A percentile compares a stretch with the other conserved stretches of the same genome.
Conservation (phyloP, 2,888 invertebrate genomes). For the Pandemis corylana region DNA sequence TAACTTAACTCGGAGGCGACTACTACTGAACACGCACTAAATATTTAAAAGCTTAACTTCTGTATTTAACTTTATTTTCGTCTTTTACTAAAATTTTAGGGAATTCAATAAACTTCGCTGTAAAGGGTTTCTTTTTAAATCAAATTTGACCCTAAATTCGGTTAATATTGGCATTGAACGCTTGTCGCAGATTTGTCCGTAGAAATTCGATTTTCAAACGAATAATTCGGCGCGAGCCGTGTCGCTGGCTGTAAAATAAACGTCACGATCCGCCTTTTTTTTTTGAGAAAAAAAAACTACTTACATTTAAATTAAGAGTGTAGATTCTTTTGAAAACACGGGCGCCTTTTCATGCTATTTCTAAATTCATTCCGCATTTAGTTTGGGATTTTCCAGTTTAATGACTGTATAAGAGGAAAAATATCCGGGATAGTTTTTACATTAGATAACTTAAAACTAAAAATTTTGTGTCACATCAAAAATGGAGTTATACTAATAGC, state of each 20-base stretch:
- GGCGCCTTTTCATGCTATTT: conserved; percentile 22
- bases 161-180: conserved; percentile 81
- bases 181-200: conserved; percentile 69
- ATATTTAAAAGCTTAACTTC: too few relatives aligned
- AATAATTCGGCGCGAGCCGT: conserved; percentile 62
- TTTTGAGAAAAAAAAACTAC: conserved; percentile 52
- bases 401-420: neutral
- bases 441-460: too few relatives aligned
- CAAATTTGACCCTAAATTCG: conserved; percentile 55
- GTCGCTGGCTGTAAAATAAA: conserved; percentile 56
- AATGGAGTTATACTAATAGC: too few relatives aligned
- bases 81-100: too few relatives aligned
- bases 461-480: too few relatives aligned
- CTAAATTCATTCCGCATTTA: conserved; percentile 9
- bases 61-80: too few relatives aligned
- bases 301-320: conserved; percentile 19
- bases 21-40: too few relatives aligned
- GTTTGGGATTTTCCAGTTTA: conserved; percentile 14
- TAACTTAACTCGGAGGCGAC: too few relatives aligned
- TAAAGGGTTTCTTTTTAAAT: conserved; percentile 8
- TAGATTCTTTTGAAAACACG: conserved; percentile 26
- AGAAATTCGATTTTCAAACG: conserved; percentile 67
- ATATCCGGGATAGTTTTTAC: neutral
- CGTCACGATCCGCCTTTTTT: conserved; percentile 57
- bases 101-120: too few relatives aligned